Percentiles rank a stretch among this genome's conserved stretches.
These are phyloP conservation scores for Andrena haemorrhoa DNA, from an alignment of 2,888 invertebrate species.

Conservation along the genomic window DNA sequence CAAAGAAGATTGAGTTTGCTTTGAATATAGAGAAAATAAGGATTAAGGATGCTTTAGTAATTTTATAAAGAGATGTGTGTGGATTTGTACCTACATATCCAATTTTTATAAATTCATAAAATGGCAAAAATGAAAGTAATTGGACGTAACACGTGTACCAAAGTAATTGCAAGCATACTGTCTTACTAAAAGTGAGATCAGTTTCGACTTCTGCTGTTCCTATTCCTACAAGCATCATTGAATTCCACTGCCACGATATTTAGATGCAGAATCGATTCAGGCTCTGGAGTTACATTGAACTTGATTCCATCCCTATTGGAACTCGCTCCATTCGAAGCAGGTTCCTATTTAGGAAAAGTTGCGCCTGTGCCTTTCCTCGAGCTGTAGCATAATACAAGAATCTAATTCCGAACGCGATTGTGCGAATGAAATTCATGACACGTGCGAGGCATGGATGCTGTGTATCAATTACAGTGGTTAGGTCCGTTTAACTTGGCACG, in stretches of 20 bases:
- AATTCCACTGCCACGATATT: background rate
- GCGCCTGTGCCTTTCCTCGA: constrained; percentile 31
- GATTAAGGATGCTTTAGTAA: no score
- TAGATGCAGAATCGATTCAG: constrained; percentile 3
- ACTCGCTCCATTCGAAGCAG: constrained; percentile 72
- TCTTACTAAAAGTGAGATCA: no score
- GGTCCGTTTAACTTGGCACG: background rate
- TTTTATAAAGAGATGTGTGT: no score
- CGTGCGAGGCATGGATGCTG: constrained; percentile 33
- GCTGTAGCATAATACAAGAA: constrained; percentile 24
- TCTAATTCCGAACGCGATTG: constrained; percentile 41
- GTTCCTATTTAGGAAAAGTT: constrained; percentile 64
- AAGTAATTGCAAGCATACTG: no score
- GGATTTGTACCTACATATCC: no score
- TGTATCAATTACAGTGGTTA: constrained; percentile 35
- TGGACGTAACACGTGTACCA: no score
- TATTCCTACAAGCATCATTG: background rate
- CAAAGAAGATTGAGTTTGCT: no score
- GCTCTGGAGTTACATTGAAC: constrained; percentile 28
- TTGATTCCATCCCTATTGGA: constrained; percentile 51
- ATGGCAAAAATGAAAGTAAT: no score
- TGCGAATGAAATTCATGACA: constrained; percentile 43
- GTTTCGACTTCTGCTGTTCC: background rate
- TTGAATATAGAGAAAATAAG: no score
- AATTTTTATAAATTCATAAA: no score